Conservation (phyloP, 2,113 vertebrate genomes). For the Ctenomys sociabilis region DNA sequence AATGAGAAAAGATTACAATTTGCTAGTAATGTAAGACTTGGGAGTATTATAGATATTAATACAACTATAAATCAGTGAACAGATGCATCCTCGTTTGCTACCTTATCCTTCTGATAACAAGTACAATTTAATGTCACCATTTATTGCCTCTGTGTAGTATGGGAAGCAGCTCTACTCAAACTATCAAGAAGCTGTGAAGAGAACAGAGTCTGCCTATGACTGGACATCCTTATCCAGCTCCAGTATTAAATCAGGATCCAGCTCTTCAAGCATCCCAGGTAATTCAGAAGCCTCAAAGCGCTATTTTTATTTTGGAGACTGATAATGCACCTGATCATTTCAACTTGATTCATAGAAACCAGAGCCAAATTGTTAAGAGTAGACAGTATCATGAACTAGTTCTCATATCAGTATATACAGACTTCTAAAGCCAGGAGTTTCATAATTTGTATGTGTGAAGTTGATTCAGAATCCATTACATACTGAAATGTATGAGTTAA, state of each 20-base stretch:
- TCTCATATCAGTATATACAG: background rate
- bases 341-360: background rate
- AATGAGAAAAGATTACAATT: constrained; percentile 43
- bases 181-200: constrained; percentile 98
- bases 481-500: background rate
- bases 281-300: constrained; percentile 41
- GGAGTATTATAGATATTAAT: background rate
- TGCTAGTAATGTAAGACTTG: constrained; percentile 34
- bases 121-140: constrained; percentile 42
- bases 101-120: background rate
- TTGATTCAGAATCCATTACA: background rate
- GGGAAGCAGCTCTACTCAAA: constrained; percentile 96
- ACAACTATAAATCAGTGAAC: background rate
- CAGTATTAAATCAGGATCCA: constrained; percentile 97
- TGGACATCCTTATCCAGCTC: constrained; percentile 98
- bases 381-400: background rate
- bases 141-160: constrained; percentile 88
- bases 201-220: constrained; percentile 95
- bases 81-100: background rate
- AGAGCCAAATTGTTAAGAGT: background rate
- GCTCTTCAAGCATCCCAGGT: constrained; percentile 97
- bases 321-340: background rate
- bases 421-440: constrained; percentile 15
- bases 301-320: background rate
- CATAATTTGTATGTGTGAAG: background rate